phyloP scores from a whole-genome alignment of 35 echinoderm and acorn worm genomes.

The Acanthaster planci region DNA sequence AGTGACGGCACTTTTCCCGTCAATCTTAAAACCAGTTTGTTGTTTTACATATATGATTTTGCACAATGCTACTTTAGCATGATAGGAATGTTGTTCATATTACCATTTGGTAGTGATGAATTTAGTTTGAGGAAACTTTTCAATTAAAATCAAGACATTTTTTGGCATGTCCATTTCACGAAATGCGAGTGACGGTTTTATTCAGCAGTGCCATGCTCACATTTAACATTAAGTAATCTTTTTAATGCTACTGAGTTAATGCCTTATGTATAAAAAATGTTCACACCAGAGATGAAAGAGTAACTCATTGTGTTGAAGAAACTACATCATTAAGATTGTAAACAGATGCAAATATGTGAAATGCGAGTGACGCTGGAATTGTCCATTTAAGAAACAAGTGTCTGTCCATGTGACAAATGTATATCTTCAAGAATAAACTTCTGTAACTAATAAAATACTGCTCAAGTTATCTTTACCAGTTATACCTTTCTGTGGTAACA shows the following conservation, averaged over 20 bases:
- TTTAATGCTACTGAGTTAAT: not conserved
- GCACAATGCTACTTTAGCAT: not conserved
- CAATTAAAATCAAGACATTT: not conserved
- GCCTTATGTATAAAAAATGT: no score
- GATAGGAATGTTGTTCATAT: not conserved
- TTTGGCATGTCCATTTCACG: not conserved
- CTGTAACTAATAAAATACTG: no score
- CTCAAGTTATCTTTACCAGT: no score
- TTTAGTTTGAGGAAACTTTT: not conserved
- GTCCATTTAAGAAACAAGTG: no score
- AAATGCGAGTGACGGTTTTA: slow-evolving; percentile 6
- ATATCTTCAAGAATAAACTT: no score
- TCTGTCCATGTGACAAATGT: no score
- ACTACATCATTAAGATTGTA: no score
- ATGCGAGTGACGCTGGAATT: slow-evolving; percentile 5
- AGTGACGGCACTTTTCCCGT: not conserved
- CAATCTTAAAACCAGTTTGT: not conserved
- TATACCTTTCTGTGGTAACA: no score
- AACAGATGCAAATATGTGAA: no score
- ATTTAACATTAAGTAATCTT: not conserved
- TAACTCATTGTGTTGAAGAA: no score
- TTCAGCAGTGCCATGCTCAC: not conserved
- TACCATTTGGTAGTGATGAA: not conserved
- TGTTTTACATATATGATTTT: not conserved
- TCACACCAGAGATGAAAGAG: no score